phyloP scores from a whole-genome alignment of 2,797 vertebrate species.

The Aratinga solstitialis region DNA sequence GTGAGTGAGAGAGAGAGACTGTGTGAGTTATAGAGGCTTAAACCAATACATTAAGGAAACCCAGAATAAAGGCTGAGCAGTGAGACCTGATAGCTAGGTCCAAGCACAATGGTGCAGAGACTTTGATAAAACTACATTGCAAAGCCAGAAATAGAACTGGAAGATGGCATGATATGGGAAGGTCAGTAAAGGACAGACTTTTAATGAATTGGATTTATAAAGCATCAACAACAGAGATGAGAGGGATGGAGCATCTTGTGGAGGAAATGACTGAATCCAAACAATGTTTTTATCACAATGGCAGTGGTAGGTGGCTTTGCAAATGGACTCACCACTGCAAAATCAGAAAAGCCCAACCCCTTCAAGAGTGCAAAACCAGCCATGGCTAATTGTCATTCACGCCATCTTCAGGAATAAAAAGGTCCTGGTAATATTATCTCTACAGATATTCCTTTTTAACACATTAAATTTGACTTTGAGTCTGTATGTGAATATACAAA shows the following conservation, averaged over 20 bases:
- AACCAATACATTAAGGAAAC: neutral
- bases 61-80: neutral
- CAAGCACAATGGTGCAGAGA: neutral
- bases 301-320: neutral
- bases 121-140: neutral
- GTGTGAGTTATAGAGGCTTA: too few relatives aligned
- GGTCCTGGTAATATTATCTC: neutral
- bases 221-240: neutral
- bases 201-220: neutral
- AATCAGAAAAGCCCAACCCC: conserved; percentile 16
- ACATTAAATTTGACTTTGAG: neutral
- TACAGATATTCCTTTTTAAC: neutral
- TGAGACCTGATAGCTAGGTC: neutral
- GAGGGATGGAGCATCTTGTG: neutral
- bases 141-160: neutral
- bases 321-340: conserved; percentile 29
- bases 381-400: neutral
- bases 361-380: neutral
- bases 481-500: neutral
- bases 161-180: neutral
- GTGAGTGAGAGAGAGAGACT: too few relatives aligned
- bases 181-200: neutral
- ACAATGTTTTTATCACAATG: neutral
- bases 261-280: neutral
- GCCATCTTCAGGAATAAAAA: neutral